Evolutionary conservation across 1,140 invertebrate genomes (phyloP), one percentile per base, ranked within the genome.

Genomic region (Onthophagus taurus): DNA sequence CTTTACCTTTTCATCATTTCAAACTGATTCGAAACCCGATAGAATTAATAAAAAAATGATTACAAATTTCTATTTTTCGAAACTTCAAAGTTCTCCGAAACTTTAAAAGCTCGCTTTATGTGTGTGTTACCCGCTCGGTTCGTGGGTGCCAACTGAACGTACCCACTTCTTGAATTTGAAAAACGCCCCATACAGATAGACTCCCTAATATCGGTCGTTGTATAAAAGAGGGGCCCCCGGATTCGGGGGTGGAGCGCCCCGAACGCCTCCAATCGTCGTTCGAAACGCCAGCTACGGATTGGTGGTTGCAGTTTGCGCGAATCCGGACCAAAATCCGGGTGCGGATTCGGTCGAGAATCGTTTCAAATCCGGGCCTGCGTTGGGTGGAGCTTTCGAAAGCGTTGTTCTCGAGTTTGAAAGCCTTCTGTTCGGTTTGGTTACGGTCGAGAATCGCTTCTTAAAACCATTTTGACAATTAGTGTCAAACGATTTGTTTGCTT

Each of bases 181-280:
- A 58, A 57, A 52, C 45, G 46, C 39, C 38, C 50, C 47, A 50
- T 51, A 54, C 47, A 50, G n/a, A 63, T 58, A 61, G 59, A 63
- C 60, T 59, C 60, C 60, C 60, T 63, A 61, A 63, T 63, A 61
- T 61, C 60, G 56, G 20, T 14, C 44, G 53, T n/a, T n/a, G n/a
- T n/a, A n/a, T n/a, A n/a, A n/a, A 58, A 62, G 58, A 59, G 54
- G 45, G 49, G 44, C 58, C 50, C 53, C 57, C 47, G 50, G 46
- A 48, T n/a, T n/a, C n/a, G 19, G 26, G 46, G 59, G 58, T 53
- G 54, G 47, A 51, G 47, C 51, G n/a, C n/a, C n/a, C 43, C 35
- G 30, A 41, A 39, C 44, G 39, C 50, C 30, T 57, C 61, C 59
- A 63, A 62, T 63, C 46, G 30, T 38, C 30, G 20, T 17, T 4